Conservation (phyloP, 2,113 vertebrate species). For the Onychorhynchus coronatus region DNA sequence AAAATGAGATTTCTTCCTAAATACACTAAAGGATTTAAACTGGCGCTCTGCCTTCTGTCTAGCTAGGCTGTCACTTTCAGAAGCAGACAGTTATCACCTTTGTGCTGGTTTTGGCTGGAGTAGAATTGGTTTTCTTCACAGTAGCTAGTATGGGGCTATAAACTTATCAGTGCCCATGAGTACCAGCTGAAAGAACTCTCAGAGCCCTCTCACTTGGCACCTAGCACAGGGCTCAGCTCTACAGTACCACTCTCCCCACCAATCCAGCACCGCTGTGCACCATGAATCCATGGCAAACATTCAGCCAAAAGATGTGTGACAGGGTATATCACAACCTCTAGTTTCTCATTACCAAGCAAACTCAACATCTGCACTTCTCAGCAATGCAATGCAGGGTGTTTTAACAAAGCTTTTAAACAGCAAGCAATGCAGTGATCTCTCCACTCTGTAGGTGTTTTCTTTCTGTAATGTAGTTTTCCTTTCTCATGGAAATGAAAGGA, state of each 20-base stretch:
- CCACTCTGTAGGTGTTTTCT: not conserved
- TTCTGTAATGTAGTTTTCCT: not conserved
- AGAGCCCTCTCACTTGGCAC: not conserved
- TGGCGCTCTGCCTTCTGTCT: not conserved
- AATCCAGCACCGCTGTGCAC: rapidly evolving
- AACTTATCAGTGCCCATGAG: not conserved
- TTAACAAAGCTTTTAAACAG: not conserved
- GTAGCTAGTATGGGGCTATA: not conserved
- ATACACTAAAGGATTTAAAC: not conserved
- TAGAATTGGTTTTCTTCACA: not conserved
- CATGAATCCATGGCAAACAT: rapidly evolving
- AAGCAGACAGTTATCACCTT: not conserved
- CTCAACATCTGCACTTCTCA: not conserved
- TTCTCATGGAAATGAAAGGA: not conserved
- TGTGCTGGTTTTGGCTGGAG: not conserved
- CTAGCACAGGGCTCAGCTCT: not conserved
- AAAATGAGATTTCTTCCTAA: not conserved
- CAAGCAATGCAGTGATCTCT: rapidly evolving
- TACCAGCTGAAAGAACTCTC: not conserved
- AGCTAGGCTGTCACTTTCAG: not conserved
- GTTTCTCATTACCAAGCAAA: not conserved
- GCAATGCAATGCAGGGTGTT: not conserved
- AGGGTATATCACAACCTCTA: not conserved
- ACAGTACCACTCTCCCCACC: not conserved
- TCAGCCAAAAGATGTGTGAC: not conserved